A percentile compares a stretch with the other conserved stretches of the same genome.
phyloP scores from a whole-genome alignment of 2,888 invertebrate genomes.

The Dicycla oo region DNA sequence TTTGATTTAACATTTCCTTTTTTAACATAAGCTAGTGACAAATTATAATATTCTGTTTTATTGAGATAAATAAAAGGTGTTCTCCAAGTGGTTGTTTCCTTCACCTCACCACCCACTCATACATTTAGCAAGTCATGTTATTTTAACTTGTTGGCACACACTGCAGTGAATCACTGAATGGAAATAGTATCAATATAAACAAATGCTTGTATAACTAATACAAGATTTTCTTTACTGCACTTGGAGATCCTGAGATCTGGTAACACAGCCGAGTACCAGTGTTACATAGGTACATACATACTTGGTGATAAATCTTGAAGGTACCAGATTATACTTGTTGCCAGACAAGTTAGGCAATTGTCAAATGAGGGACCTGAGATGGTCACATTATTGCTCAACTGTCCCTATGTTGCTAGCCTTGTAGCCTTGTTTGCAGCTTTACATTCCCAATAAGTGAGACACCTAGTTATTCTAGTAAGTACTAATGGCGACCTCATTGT shows the following conservation, averaged over 20 bases:
- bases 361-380: not conserved
- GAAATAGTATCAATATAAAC: conserved; percentile 37
- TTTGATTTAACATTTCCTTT: conserved; percentile 79
- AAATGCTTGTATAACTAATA: not conserved
- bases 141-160: conserved; percentile 80
- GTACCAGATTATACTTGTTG: not conserved
- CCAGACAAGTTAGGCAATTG: not conserved
- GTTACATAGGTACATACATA: not conserved
- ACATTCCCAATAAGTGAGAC: not conserved
- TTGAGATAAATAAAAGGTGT: conserved; percentile 88
- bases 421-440: not conserved
- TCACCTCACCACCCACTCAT: conserved; percentile 74
- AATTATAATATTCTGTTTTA: conserved; percentile 90
- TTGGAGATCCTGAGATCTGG: not conserved
- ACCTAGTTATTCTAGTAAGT: conserved; percentile 4
- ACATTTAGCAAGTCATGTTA: conserved; percentile 82
- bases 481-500: conserved; percentile 37
- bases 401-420: not conserved
- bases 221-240: conserved; percentile 16
- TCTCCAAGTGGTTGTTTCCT: conserved; percentile 83
- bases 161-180: conserved; percentile 60
- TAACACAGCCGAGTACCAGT: not conserved
- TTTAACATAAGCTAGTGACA: conserved; percentile 88
- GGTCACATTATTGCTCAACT: not conserved
- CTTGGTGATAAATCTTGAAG: not conserved